phyloP scores from a whole-genome alignment of 2,113 vertebrate genomes.

The Phalacrocorax pelagicus region DNA sequence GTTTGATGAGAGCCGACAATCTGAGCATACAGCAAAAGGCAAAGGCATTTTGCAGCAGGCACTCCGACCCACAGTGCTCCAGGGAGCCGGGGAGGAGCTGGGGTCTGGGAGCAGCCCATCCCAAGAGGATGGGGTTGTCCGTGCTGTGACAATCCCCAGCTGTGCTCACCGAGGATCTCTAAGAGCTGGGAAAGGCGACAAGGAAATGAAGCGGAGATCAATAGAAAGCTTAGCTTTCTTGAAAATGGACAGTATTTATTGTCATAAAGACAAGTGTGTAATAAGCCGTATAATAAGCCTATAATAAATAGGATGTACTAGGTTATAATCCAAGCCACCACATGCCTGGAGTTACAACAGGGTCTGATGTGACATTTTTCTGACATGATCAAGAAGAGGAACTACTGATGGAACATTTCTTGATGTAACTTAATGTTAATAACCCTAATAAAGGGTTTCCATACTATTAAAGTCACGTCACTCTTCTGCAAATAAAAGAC shows the following conservation, averaged over 20 bases:
- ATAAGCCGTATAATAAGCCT: not conserved
- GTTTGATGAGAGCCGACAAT: not conserved
- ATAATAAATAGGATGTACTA: not conserved
- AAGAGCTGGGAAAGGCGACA: not conserved
- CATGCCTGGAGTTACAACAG: not conserved
- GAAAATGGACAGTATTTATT: not conserved
- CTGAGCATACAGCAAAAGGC: not conserved
- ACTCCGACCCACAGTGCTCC: accelerated
- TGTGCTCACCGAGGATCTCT: not conserved
- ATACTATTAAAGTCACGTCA: not conserved
- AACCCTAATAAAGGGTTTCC: slow-evolving; percentile 24
- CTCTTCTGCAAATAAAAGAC: not conserved
- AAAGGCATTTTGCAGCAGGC: not conserved
- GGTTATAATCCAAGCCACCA: not conserved
- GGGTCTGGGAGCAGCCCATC: accelerated
- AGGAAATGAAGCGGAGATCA: not conserved
- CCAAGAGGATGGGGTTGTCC: accelerated
- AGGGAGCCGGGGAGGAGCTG: not conserved
- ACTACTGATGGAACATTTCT: not conserved
- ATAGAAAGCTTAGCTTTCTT: not conserved
- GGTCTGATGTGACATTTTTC: not conserved
- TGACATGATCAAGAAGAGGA: not conserved
- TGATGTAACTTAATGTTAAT: not conserved
- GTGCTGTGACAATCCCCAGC: not conserved
- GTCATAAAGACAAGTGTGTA: not conserved